Conservation (phyloP, 2,888 invertebrate species). For the Sinopyrophorus schimmeli region DNA sequence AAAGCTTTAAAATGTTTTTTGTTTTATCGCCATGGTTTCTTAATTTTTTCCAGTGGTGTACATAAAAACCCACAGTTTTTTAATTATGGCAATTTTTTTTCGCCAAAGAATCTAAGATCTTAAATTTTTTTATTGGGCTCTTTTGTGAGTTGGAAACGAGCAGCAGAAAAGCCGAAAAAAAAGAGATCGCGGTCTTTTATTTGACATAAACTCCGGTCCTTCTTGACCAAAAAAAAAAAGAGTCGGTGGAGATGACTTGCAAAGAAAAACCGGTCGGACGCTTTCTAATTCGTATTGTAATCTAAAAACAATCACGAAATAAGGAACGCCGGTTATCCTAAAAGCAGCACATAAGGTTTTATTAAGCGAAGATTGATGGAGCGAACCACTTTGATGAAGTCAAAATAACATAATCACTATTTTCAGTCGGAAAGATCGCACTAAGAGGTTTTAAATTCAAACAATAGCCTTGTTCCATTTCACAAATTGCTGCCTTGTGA, state of each 20-base stretch:
- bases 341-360: slow-evolving; percentile 18
- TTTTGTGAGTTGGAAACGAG: too few relatives aligned
- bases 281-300: slow-evolving; percentile 28
- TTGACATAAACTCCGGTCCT: background rate
- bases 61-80: too few relatives aligned
- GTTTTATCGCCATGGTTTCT: too few relatives aligned
- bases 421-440: slow-evolving; percentile 43
- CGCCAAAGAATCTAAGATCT: too few relatives aligned
- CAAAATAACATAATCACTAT: slow-evolving; percentile 48
- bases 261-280: slow-evolving; percentile 9
- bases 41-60: too few relatives aligned
- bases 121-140: too few relatives aligned
- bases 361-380: slow-evolving; percentile 30
- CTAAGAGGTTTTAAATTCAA: slow-evolving; percentile 49
- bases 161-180: too few relatives aligned
- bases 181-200: slow-evolving; percentile 3
- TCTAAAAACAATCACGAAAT: slow-evolving; percentile 29
- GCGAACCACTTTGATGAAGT: slow-evolving; percentile 32
- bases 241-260: slow-evolving; percentile 24
- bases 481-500: slow-evolving; percentile 46
- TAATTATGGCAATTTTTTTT: too few relatives aligned
- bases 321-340: slow-evolving; percentile 15
- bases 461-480: slow-evolving; percentile 51
- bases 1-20: too few relatives aligned
- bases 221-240: slow-evolving; percentile 1